Percentiles rank a stretch among this genome's conserved stretches.
These are phyloP conservation scores for Rhynchophorus ferrugineus DNA, from an alignment of 1,140 invertebrate species.

Conservation along the genomic window DNA sequence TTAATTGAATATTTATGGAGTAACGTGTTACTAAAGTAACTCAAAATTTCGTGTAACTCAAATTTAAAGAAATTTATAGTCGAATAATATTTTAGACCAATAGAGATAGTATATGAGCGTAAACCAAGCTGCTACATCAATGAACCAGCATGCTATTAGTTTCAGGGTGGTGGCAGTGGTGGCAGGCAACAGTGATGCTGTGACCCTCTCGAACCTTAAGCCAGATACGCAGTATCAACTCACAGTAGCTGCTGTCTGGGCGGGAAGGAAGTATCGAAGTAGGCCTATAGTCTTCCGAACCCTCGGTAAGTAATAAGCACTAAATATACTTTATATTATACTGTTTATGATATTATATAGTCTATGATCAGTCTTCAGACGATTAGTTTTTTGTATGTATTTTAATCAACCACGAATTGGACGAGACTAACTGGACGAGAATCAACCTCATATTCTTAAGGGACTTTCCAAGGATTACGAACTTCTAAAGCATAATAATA, in stretches of 20 bases:
- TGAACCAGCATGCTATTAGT: conserved; percentile 54
- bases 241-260: conserved; percentile 69
- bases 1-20: too few species aligned
- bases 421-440: too few species aligned
- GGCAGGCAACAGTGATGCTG: conserved; percentile 75
- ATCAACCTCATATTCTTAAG: too few species aligned
- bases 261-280: conserved; percentile 69
- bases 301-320: conserved; percentile 55
- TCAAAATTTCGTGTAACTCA: too few species aligned
- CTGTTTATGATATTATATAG: neutral
- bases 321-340: neutral
- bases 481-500: too few species aligned
- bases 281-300: conserved; percentile 80
- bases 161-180: conserved; percentile 84
- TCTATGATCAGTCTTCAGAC: neutral
- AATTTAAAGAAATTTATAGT: too few species aligned
- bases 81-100: too few species aligned
- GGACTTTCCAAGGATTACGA: too few species aligned
- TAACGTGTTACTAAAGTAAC: too few species aligned
- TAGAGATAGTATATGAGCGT: too few species aligned
- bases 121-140: neutral
- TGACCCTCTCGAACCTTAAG: conserved; percentile 66
- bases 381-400: too few species aligned
- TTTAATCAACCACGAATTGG: too few species aligned
- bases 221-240: conserved; percentile 83